These are phyloP conservation scores for Gymnocypris eckloni DNA, from an alignment of 2,797 vertebrate genomes.

Conservation along the genomic window DNA sequence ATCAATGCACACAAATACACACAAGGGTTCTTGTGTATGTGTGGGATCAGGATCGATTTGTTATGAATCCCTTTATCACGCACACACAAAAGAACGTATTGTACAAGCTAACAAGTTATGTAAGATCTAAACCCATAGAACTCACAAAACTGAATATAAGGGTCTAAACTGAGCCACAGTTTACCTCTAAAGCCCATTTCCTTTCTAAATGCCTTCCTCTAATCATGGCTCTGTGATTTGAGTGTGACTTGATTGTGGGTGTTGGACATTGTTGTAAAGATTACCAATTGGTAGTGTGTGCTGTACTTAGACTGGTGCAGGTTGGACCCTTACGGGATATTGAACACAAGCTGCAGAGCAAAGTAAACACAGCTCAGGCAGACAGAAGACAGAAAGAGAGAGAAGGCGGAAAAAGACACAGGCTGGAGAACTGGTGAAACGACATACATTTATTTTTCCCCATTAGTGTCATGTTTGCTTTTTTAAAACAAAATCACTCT, in stretches of 20 bases:
- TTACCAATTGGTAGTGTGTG: background rate
- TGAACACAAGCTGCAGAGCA: conserved; percentile 2
- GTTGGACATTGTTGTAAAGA: background rate
- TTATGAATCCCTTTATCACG: background rate
- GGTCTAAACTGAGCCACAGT: conserved; percentile 3
- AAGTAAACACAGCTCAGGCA: conserved; percentile 4
- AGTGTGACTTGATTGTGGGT: conserved; percentile 24
- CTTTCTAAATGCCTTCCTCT: background rate
- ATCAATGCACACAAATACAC: background rate
- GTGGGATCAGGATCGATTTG: conserved; percentile 16
- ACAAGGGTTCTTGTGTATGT: background rate
- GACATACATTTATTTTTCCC: background rate
- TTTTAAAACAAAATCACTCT: conserved; percentile 14
- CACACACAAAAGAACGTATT: background rate
- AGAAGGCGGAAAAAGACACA: background rate
- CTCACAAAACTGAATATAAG: background rate
- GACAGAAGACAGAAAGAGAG: background rate
- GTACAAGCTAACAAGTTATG: conserved; percentile 21
- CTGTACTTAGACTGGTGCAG: background rate
- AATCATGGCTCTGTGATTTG: background rate
- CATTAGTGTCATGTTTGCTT: conserved; percentile 8
- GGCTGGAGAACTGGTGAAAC: background rate
- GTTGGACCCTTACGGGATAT: background rate
- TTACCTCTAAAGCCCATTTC: conserved; percentile 6
- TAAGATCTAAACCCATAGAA: conserved; percentile 4